These are phyloP conservation scores for Laticauda laticaudata DNA, from an alignment of 2,113 vertebrate genomes.

Conservation along the genomic window DNA sequence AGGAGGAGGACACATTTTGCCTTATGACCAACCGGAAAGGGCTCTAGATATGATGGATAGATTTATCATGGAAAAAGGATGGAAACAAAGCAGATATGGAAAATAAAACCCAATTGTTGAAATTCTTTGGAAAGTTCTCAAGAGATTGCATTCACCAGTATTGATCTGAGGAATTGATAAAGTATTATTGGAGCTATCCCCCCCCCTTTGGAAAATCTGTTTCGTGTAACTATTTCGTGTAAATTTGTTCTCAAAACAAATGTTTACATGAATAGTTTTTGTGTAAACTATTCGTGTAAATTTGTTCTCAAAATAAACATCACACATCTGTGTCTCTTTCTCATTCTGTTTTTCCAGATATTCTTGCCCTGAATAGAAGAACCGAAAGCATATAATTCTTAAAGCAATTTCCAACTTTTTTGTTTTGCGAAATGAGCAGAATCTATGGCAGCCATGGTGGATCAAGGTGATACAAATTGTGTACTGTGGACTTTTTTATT, in stretches of 20 bases:
- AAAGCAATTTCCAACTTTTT: not conserved
- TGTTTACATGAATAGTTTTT: no score
- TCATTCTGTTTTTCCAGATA: not conserved
- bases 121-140: not conserved
- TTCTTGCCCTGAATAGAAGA: not conserved
- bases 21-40: conserved; percentile 80
- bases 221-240: not conserved
- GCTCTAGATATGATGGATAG: conserved; percentile 84
- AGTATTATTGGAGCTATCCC: not conserved
- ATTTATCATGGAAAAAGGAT: conserved; percentile 78
- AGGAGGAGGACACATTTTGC: conserved; percentile 82
- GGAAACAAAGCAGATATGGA: conserved; percentile 25
- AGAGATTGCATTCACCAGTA: not conserved
- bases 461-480: not conserved
- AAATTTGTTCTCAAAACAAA: not conserved
- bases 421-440: not conserved
- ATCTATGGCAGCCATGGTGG: not conserved
- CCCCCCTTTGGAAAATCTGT: not conserved
- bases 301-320: not conserved
- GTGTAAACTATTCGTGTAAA: not conserved
- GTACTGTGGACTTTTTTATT: not conserved
- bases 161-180: not conserved
- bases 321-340: not conserved
- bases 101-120: not conserved
- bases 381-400: not conserved